Evolutionary conservation across 1,140 invertebrate genomes (phyloP).

Genomic region (Saccostrea cuccullata): DNA sequence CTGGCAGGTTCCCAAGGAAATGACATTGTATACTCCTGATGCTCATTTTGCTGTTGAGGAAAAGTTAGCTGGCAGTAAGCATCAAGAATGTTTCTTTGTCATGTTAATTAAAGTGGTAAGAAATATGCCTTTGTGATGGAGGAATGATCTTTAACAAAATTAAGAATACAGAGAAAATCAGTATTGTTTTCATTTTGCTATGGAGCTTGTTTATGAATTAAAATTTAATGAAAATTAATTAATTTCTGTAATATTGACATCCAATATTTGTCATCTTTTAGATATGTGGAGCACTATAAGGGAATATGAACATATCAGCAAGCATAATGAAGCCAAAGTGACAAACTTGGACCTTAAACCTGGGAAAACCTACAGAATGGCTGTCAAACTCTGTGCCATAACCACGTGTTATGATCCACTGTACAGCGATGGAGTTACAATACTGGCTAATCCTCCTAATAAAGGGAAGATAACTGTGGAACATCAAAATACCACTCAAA

Average conservation of each 20-base stretch:
- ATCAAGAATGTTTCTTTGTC: background rate
- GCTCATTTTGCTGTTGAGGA: conserved; percentile 47
- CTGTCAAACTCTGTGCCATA: conserved; percentile 59
- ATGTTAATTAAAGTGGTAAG: too few species aligned
- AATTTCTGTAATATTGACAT: too few species aligned
- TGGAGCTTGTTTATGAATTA: too few species aligned
- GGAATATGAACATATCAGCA: conserved; percentile 49
- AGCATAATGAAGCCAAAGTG: conserved; percentile 41
- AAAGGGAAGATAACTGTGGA: conserved; percentile 51
- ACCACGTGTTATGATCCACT: conserved; percentile 53
- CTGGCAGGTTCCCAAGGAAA: conserved; percentile 39
- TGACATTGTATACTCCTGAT: conserved; percentile 46
- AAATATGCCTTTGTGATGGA: too few species aligned
- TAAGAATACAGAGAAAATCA: too few species aligned
- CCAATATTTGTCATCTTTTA: conserved; percentile 1
- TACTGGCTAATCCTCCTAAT: conserved; percentile 52
- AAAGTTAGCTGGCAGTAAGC: conserved; percentile 39
- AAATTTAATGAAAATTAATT: too few species aligned
- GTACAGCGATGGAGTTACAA: conserved; percentile 59
- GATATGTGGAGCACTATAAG: conserved; percentile 52
- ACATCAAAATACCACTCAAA: conserved; percentile 38
- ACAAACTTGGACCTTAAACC: conserved; percentile 48
- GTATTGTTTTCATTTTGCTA: too few species aligned
- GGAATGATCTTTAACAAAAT: too few species aligned
- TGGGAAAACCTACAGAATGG: conserved; percentile 53